These are phyloP conservation scores for Uropetala carovei DNA, from an alignment of 2,888 invertebrate species.

Conservation along the genomic window DNA sequence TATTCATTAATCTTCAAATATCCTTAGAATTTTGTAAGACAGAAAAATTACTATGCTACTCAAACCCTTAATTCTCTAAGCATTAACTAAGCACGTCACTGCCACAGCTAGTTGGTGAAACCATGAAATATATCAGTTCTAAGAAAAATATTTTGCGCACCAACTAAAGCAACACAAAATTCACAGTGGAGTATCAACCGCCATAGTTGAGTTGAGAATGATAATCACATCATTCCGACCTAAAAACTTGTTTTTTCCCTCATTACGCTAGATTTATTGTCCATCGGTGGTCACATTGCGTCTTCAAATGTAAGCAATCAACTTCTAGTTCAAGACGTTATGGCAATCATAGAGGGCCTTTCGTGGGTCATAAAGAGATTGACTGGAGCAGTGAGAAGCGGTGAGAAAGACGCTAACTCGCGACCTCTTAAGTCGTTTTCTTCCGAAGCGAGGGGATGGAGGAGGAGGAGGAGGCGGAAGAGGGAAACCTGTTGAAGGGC, in stretches of 20 bases:
- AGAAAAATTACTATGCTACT: too few species aligned
- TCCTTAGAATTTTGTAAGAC: too few species aligned
- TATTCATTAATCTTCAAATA: too few species aligned
- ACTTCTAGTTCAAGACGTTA: background rate
- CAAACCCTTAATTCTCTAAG: too few species aligned
- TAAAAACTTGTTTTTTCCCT: background rate
- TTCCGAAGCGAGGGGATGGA: background rate
- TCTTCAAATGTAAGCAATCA: background rate
- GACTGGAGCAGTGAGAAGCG: background rate
- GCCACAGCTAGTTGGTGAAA: too few species aligned
- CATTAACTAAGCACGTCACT: too few species aligned
- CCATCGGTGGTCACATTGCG: background rate
- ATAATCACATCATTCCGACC: background rate
- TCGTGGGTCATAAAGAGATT: background rate
- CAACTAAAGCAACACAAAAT: background rate
- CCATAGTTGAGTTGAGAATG: background rate
- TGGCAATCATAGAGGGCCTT: background rate
- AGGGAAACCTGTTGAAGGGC: constrained; percentile 1
- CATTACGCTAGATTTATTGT: background rate
- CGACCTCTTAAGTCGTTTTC: background rate
- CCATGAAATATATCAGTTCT: too few species aligned
- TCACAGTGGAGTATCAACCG: background rate
- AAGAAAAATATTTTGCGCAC: too few species aligned
- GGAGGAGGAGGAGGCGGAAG: too few species aligned
- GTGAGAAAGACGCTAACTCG: background rate